Conservation (phyloP, 2,113 vertebrate genomes). For the Tragelaphus scriptus region DNA sequence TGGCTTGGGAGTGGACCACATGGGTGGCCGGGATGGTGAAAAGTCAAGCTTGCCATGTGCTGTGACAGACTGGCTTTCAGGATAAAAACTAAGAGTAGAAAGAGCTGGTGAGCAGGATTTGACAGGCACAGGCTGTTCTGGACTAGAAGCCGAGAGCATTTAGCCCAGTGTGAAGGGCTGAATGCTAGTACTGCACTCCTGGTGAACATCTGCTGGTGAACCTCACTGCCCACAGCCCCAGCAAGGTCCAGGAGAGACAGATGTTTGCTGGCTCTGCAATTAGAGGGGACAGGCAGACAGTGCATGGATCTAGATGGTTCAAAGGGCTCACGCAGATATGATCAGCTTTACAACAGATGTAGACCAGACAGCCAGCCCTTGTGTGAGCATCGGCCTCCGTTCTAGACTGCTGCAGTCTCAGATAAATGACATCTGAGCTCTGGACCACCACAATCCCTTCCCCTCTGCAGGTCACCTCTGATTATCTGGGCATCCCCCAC, state of each 20-base stretch:
- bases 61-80: not conserved
- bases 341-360: fast-evolving
- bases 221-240: not conserved
- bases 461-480: not conserved
- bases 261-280: not conserved
- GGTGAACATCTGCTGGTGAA: not conserved
- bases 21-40: fast-evolving
- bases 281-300: not conserved
- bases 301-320: fast-evolving
- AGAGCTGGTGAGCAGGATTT: not conserved
- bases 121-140: not conserved
- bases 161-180: not conserved
- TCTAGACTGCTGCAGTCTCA: not conserved
- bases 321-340: not conserved
- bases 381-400: fast-evolving
- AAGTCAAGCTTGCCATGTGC: not conserved
- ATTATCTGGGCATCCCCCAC: not conserved
- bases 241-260: not conserved
- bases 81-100: not conserved
- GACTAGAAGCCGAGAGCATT: not conserved
- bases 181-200: not conserved
- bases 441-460: no score
- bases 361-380: not conserved
- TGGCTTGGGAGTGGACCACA: not conserved
- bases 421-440: not conserved